Evolutionary conservation across 1,140 invertebrate genomes (phyloP).

Genomic region (Drosophila athabasca): DNA sequence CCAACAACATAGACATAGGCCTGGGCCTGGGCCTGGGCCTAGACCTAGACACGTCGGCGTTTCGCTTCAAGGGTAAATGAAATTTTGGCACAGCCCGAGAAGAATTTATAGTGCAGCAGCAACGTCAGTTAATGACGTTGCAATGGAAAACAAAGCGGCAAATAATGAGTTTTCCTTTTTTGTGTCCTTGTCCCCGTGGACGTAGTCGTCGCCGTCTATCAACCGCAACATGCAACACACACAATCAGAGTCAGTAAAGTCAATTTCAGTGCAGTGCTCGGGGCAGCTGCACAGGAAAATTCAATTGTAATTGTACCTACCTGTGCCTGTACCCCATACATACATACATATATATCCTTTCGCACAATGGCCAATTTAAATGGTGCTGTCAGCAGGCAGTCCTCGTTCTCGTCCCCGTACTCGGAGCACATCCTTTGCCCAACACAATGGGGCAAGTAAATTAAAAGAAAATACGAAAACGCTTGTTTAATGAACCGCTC

Average conservation of each 20-base stretch:
- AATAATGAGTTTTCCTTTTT: conserved; percentile 75
- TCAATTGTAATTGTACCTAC: conserved; percentile 19
- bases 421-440: conserved; percentile 2
- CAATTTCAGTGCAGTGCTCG: conserved; percentile 46
- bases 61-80: conserved; percentile 46
- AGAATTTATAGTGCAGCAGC: conserved; percentile 58
- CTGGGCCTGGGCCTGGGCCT: conserved; percentile 21
- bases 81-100: conserved; percentile 51
- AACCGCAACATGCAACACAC: conserved; percentile 68
- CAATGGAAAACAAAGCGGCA: conserved; percentile 78
- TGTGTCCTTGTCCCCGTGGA: background rate
- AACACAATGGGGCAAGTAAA: conserved; percentile 52
- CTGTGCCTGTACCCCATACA: conserved; percentile 39
- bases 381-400: conserved; percentile 73
- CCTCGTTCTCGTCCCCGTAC: conserved; percentile 5
- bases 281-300: conserved; percentile 49
- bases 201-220: conserved; percentile 57
- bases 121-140: conserved; percentile 70
- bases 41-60: conserved; percentile 41
- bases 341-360: conserved; percentile 8
- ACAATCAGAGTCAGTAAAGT: conserved; percentile 59
- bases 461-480: conserved; percentile 75
- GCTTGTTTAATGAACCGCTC: conserved; percentile 65
- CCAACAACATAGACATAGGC: conserved; percentile 19
- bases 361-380: conserved; percentile 74